Percentiles rank a stretch among this genome's conserved stretches.
phyloP scores from a whole-genome alignment of 2,113 vertebrate genomes.

The Empidonax alnorum region DNA sequence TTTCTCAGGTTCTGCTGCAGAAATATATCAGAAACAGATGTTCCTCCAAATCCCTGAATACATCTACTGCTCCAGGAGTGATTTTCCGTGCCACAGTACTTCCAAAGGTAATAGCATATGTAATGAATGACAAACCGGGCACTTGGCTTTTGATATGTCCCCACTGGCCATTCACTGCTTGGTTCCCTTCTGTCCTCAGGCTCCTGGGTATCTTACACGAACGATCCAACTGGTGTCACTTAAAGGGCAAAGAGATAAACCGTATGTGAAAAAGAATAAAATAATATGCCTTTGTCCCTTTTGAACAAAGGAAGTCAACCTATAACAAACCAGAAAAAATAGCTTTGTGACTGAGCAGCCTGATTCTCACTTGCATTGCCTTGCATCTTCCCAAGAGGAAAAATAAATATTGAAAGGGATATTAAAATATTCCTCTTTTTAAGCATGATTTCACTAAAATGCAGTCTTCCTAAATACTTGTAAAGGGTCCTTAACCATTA shows the following conservation, averaged over 20 bases:
- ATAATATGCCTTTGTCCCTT: not conserved
- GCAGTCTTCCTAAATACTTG: not conserved
- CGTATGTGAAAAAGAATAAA: conserved; percentile 40
- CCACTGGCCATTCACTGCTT: not conserved
- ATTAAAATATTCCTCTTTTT: not conserved
- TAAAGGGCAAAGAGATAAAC: conserved; percentile 50
- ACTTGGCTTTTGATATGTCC: conserved; percentile 35
- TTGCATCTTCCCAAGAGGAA: not conserved
- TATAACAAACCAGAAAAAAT: not conserved
- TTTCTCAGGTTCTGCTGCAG: not conserved
- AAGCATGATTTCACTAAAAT: not conserved
- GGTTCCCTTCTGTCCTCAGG: conserved; percentile 20
- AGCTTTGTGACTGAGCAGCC: not conserved
- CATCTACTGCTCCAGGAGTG: not conserved
- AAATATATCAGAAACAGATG: not conserved
- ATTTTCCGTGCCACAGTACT: not conserved
- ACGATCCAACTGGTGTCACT: not conserved
- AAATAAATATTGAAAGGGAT: not conserved
- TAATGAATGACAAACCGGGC: not conserved
- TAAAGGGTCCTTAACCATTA: not conserved
- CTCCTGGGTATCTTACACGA: not conserved
- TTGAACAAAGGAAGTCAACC: not conserved
- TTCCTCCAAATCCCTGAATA: not conserved
- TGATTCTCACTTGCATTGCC: not conserved
- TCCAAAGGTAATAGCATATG: not conserved